A percentile compares a stretch with the other conserved stretches of the same genome.
phyloP scores from a whole-genome alignment of 2,888 invertebrate genomes.

The Zaprionus lineosus region DNA sequence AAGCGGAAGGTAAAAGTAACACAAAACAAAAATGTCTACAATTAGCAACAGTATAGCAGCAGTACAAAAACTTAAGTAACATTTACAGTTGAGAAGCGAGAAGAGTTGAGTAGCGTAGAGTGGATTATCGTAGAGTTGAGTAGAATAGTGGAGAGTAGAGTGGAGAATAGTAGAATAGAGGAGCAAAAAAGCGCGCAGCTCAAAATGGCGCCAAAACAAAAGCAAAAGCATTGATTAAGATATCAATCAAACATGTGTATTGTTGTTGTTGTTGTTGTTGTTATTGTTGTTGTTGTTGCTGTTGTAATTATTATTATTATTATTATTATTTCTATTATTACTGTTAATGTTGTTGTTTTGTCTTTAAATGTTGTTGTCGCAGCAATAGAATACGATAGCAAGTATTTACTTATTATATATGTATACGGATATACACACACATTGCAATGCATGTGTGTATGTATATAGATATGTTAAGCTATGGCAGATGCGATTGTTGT shows the following conservation, averaged over 20 bases:
- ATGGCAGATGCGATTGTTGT: conserved; percentile 23
- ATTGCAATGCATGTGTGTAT: neutral
- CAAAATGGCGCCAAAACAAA: conserved; percentile 55
- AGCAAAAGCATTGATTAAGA: conserved; percentile 72
- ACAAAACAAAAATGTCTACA: conserved; percentile 29
- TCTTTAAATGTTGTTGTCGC: neutral
- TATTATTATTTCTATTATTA: conserved; percentile 4
- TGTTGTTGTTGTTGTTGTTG: conserved; percentile 14
- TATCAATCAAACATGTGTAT: conserved; percentile 64
- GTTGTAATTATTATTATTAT: conserved; percentile 2
- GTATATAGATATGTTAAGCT: conserved; percentile 10
- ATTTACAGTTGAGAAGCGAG: too few relatives aligned
- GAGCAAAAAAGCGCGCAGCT: conserved; percentile 64
- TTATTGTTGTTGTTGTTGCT: neutral
- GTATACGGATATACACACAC: neutral
- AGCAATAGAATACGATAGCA: conserved; percentile 29
- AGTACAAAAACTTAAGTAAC: conserved; percentile 20
- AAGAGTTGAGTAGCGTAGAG: conserved; percentile 8
- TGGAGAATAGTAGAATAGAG: conserved; percentile 24
- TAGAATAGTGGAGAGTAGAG: conserved; percentile 16
- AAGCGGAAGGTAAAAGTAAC: conserved; percentile 18
- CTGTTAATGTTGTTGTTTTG: neutral
- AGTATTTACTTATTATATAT: conserved; percentile 7
- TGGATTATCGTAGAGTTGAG: conserved; percentile 29
- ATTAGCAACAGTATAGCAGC: conserved; percentile 50